Conservation (phyloP, 2,888 invertebrate genomes). For the Clitarchus hookeri region DNA sequence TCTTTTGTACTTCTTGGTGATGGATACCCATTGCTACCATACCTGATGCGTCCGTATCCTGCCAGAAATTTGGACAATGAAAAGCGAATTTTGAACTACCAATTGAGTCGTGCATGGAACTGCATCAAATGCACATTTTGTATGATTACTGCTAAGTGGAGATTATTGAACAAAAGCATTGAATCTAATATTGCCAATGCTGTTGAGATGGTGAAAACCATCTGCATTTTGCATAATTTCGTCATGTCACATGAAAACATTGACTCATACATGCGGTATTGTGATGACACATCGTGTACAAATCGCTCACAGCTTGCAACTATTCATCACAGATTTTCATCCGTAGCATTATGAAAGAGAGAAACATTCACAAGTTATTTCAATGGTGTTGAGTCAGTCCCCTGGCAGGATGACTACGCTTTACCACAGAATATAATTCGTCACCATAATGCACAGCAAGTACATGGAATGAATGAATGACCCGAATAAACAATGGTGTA, state of each 20-base stretch:
- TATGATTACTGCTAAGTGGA: too few species aligned
- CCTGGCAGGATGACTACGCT: slow-evolving; percentile 20
- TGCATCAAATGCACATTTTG: not conserved
- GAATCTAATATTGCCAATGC: too few species aligned
- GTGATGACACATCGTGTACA: not conserved
- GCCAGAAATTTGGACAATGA: not conserved
- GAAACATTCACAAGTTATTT: not conserved
- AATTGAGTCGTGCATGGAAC: too few species aligned
- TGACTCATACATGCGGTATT: not conserved
- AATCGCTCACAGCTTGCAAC: not conserved
- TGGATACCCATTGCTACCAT: too few species aligned
- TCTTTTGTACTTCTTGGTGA: not conserved
- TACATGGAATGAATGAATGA: too few species aligned
- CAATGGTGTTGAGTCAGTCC: slow-evolving; percentile 17
- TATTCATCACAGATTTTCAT: not conserved
- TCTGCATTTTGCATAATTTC: not conserved
- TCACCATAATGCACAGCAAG: not conserved
- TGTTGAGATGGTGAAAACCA: not conserved
- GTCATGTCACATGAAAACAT: not conserved
- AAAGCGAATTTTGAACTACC: slow-evolving; percentile 1
- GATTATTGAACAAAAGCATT: too few species aligned
- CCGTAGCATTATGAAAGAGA: not conserved
- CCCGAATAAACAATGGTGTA: too few species aligned
- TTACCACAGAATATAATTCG: not conserved
- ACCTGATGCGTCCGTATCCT: too few species aligned